Evolutionary conservation across 2,888 invertebrate genomes (phyloP).

Genomic region (Lycaena phlaeas): DNA sequence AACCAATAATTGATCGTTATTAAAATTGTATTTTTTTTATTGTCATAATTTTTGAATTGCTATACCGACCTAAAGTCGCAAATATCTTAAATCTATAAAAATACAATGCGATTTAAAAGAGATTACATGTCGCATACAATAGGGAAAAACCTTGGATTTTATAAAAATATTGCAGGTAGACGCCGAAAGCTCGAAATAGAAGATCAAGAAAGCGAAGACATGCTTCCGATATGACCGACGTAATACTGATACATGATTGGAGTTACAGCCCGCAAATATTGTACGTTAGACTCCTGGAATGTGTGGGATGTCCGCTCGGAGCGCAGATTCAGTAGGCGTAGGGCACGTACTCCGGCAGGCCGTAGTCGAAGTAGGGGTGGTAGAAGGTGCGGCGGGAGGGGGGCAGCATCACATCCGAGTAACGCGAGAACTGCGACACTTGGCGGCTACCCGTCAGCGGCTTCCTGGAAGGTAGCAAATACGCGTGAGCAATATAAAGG

Average conservation of each 20-base stretch:
- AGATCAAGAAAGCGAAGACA: conserved; percentile 57
- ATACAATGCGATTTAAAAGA: conserved; percentile 50
- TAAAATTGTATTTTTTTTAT: neutral
- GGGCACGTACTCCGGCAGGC: conserved; percentile 46
- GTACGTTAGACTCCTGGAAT: conserved; percentile 36
- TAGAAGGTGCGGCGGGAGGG: conserved; percentile 49
- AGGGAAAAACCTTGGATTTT: conserved; percentile 36
- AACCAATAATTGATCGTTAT: conserved; percentile 47
- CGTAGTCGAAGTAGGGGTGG: conserved; percentile 49
- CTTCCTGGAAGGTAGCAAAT: conserved; percentile 37
- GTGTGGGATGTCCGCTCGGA: conserved; percentile 32
- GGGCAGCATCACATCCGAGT: conserved; percentile 60
- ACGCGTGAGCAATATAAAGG: no score
- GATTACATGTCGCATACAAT: conserved; percentile 44
- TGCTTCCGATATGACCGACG: conserved; percentile 62
- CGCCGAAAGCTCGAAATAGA: conserved; percentile 46
- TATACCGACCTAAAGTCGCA: conserved; percentile 17
- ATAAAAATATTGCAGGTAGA: conserved; percentile 51
- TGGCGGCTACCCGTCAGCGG: conserved; percentile 56
- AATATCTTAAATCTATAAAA: conserved; percentile 55
- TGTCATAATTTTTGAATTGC: conserved; percentile 4
- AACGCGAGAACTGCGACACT: conserved; percentile 61
- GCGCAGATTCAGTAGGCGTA: conserved; percentile 46
- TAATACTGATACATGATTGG: conserved; percentile 35
- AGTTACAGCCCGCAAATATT: conserved; percentile 44